These are phyloP conservation scores for Laterallus jamaicensis DNA, from an alignment of 2,113 vertebrate species.

Conservation along the genomic window DNA sequence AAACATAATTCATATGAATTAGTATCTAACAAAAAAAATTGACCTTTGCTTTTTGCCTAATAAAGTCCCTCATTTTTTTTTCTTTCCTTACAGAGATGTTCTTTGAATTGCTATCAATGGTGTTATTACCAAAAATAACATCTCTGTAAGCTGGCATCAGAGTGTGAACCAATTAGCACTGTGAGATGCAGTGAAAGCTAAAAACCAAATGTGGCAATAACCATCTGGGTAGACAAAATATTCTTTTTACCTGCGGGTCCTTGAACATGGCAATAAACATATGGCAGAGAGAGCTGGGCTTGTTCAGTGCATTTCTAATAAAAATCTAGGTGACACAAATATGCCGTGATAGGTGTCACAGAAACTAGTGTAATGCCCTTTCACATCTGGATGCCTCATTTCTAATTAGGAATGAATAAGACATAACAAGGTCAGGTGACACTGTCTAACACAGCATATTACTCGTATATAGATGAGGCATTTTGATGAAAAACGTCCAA, in stretches of 20 bases:
- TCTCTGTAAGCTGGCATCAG: constrained; percentile 11
- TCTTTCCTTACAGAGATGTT: neutral
- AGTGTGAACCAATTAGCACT: constrained; percentile 58
- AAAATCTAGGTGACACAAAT: constrained; percentile 60
- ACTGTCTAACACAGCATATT: constrained; percentile 14
- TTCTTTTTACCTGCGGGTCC: constrained; percentile 48
- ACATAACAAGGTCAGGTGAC: constrained; percentile 52
- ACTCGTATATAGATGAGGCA: constrained; percentile 7
- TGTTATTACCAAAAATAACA: constrained; percentile 25
- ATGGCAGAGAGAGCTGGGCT: constrained; percentile 32
- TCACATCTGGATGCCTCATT: constrained; percentile 50
- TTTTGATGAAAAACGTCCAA: constrained; percentile 30
- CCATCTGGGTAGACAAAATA: constrained; percentile 57
- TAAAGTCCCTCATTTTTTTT: neutral
- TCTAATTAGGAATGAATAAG: constrained; percentile 60
- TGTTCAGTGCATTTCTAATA: constrained; percentile 56
- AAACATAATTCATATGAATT: neutral
- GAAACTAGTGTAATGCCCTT: constrained; percentile 48
- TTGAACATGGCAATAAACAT: constrained; percentile 60
- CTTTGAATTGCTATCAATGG: neutral
- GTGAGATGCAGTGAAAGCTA: constrained; percentile 31
- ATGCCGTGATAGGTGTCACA: constrained; percentile 27
- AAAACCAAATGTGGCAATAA: constrained; percentile 43
- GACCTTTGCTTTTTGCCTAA: neutral
- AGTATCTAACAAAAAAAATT: neutral